Conservation (phyloP, 2,888 invertebrate genomes). For the Cacoxenus indagator region DNA sequence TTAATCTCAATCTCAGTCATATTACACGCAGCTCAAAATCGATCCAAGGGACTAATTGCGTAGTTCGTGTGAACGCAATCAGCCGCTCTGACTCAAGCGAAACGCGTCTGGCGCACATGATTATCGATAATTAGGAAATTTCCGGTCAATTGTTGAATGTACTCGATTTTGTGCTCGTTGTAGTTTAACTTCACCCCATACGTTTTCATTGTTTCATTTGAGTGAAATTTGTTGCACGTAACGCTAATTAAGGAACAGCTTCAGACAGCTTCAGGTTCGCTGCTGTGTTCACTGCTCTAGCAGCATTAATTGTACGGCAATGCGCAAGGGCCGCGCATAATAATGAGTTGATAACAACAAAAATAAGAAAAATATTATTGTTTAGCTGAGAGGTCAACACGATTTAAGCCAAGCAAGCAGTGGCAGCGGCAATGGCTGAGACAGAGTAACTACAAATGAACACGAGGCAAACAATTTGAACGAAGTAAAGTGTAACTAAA, state of each 20-base stretch:
- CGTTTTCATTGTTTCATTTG: not conserved
- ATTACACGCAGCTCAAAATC: too few species aligned
- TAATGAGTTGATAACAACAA: not conserved
- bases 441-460: not conserved
- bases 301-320: slow-evolving; percentile 11
- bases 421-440: too few species aligned
- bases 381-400: too few species aligned
- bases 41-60: too few species aligned
- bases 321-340: slow-evolving; percentile 3
- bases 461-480: not conserved
- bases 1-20: too few species aligned
- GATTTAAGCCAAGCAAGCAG: not conserved
- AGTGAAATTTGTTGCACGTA: slow-evolving; percentile 21
- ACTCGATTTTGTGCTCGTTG: not conserved
- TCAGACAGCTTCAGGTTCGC: not conserved
- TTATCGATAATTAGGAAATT: not conserved
- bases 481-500: slow-evolving; percentile 5
- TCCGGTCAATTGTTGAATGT: not conserved
- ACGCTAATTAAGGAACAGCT: slow-evolving; percentile 27
- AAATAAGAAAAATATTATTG: too few species aligned
- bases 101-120: not conserved
- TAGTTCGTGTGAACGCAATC: too few species aligned
- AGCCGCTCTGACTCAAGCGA: not conserved
- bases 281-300: slow-evolving; percentile 1
- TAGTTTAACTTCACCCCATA: not conserved